These are phyloP conservation scores for Propithecus coquereli DNA, from an alignment of 2,113 vertebrate species.

Conservation along the genomic window DNA sequence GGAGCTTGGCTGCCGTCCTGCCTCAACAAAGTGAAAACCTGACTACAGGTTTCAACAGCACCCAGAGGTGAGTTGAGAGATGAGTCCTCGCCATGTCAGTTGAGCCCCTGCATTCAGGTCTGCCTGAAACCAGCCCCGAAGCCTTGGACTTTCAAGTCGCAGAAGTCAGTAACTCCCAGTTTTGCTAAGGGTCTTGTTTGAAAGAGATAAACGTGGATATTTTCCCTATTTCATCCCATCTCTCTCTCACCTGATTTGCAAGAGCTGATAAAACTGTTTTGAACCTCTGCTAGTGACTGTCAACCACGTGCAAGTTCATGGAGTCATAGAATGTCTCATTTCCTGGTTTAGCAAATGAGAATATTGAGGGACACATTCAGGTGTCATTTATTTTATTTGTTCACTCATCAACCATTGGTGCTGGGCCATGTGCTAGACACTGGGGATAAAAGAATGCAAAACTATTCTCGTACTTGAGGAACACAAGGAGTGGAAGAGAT, in stretches of 20 bases:
- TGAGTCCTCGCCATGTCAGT: too few species aligned
- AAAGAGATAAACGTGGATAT: neutral
- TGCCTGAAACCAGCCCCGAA: neutral
- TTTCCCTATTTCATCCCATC: neutral
- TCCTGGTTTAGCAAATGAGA: neutral
- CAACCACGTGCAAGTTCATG: neutral
- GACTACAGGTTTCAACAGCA: too few species aligned
- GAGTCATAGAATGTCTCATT: neutral
- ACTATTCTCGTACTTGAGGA: neutral
- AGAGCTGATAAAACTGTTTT: neutral
- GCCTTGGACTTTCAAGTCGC: neutral
- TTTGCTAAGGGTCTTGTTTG: neutral
- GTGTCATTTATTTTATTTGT: neutral
- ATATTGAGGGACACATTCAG: neutral
- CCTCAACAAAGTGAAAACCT: neutral
- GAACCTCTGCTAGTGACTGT: neutral
- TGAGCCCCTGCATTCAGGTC: too few species aligned
- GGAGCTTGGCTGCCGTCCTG: neutral
- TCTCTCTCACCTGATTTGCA: neutral
- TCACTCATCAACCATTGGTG: neutral
- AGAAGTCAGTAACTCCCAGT: neutral
- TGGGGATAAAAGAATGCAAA: neutral
- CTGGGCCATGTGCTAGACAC: neutral
- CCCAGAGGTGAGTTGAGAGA: neutral
- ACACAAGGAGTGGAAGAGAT: neutral